Base-by-base conservation (phyloP, 2,888 invertebrate genomes). In the Stenurella melanura region DNA sequence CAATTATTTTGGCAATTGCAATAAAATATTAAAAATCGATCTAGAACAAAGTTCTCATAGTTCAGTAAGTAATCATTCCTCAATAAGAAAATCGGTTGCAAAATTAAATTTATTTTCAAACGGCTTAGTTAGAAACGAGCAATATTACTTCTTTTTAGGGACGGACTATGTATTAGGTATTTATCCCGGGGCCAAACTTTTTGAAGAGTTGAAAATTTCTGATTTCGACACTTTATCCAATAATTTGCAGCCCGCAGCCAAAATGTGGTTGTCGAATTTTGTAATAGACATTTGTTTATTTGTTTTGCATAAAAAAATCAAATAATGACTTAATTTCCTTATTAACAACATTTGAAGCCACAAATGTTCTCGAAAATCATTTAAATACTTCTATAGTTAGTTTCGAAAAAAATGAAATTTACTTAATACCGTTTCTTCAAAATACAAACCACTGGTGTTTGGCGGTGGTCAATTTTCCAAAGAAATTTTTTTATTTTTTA, bases 81-180 rank as follows among this genome's bases (percentile, higher is more conserved):
- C 57, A 6, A 57, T 15, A n/a, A 17, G 6, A 9, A 11, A 6
- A 7, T n/a, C 57, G 6, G n/a, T 57, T 15, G 6, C 57, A 57
- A n/a, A 9, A 15, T 57, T 57, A 11, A n/a, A 57, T 57, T 57
- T 57, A 57, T 57, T 57, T 57, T 17, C 57, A 15, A 57, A 57
- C 57, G 57, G 57, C n/a, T 57, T 57, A 57, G n/a, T 57, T 17
- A 57, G n/a, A 9, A n/a, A 57, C 17, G 57, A 57, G n/a, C 57
- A 57, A 15, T 57, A 57, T 57, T 57, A 57, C n/a, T n/a, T 15
- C 7, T 15, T 57, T 15, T 57, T n/a, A 17, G 57, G n/a, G 6
- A 57, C n/a, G 6, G 57, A 57, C n/a, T 57, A 57, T 57, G 17
- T 57, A n/a, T 57, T 57, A 57, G 57, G 57, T 12, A 12, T 42